Evolutionary conservation across 2,113 vertebrate species (phyloP), one percentile per base, ranked within the genome.

Genomic region (Bagarius yarrelli): DNA sequence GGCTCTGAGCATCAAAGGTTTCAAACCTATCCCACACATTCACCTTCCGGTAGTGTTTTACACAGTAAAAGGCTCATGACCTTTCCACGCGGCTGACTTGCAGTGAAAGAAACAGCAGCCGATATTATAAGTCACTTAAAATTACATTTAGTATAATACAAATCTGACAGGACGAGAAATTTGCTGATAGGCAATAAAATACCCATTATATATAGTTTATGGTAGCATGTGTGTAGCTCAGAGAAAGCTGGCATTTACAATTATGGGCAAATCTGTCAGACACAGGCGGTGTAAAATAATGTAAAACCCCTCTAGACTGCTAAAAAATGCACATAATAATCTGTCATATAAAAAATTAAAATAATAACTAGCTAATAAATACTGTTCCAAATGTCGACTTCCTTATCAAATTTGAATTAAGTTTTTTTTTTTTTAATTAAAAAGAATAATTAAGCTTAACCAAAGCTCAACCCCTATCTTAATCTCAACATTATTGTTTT

Each of bases 81-180:
- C 36, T 61, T 69, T 79, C 21, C 50, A 30, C 34, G 6, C 14
- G 47, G 50, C 40, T 60, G 27, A 14, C 2, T 44, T 72, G 71
- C 70, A 60, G 44, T 55, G 25, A n/a, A 25, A 30, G 27, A 82
- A 84, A 82, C 36, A 78, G 69, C 53, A 82, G 61, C 64, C 8
- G 61, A 23, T 64, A 73, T 86, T 80, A 80, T 44, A 23, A 76
- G 59, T 23, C 77, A 84, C 81, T 84, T 69, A 82, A 30, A 57
- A 81, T 70, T 70, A 36, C 66, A 76, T 83, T 70, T 64, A 76
- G 61, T 44, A 50, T 36, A 57, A 66, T 61, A 53, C 23, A 70
- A 71, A 40, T 57, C 64, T 23, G 56, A 34, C 71, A 50, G 8
- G 27, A 15, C 5, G 18, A 79, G 34, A 69, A 60, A 16, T 40